Conservation (phyloP, 2,888 invertebrate genomes). For the Habrosyne pyritoides region DNA sequence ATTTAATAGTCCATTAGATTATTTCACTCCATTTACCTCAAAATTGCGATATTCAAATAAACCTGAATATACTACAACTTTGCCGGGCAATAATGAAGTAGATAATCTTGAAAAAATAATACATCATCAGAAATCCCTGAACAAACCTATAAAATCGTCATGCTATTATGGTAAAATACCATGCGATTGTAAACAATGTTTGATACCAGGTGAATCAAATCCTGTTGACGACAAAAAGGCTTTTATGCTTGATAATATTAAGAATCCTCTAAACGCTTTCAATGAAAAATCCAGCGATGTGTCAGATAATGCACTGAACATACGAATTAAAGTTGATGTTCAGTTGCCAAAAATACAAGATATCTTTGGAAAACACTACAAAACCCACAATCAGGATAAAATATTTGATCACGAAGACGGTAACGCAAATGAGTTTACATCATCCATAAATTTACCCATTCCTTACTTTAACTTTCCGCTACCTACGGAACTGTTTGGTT, state of each 20-base stretch:
- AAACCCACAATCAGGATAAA: constrained; percentile 34
- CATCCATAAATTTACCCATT: constrained; percentile 53
- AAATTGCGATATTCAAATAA: constrained; percentile 42
- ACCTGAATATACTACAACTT: constrained; percentile 27
- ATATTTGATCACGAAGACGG: constrained; percentile 35
- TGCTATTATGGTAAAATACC: constrained; percentile 57
- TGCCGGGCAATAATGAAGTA: constrained; percentile 29
- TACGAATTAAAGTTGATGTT: constrained; percentile 69
- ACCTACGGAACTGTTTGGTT: constrained; percentile 56
- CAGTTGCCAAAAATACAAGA: constrained; percentile 62
- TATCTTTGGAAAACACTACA: constrained; percentile 31
- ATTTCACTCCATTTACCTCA: constrained; percentile 52
- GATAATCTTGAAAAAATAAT: constrained; percentile 34
- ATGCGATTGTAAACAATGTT: constrained; percentile 66
- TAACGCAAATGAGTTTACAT: constrained; percentile 48
- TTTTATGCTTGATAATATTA: constrained; percentile 20
- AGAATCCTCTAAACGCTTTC: constrained; percentile 13
- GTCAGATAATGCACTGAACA: constrained; percentile 55
- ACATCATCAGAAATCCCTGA: constrained; percentile 36
- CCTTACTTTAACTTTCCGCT: constrained; percentile 62
- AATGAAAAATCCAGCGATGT: constrained; percentile 19
- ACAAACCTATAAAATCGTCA: constrained; percentile 42
- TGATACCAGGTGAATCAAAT: constrained; percentile 37
- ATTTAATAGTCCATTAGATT: constrained; percentile 51
- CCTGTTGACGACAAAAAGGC: constrained; percentile 29